Percentiles rank a stretch among this genome's conserved stretches.
These are phyloP conservation scores for Zaprionus taronus DNA, from an alignment of 1,140 invertebrate genomes.

Conservation along the genomic window DNA sequence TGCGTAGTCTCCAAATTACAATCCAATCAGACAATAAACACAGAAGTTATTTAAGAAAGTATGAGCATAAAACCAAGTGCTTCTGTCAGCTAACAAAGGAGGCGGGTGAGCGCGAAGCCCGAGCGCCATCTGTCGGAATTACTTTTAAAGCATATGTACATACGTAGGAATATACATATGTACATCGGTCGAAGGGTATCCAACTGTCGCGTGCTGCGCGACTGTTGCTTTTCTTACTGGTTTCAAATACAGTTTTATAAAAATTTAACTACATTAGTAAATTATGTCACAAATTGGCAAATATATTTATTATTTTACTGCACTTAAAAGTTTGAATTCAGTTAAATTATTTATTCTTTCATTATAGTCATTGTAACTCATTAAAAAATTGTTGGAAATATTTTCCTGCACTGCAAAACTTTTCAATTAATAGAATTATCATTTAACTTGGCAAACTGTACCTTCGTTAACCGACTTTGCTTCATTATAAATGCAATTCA, in stretches of 20 bases:
- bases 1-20: too few species aligned
- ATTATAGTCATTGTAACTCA: not conserved
- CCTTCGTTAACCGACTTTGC: not conserved
- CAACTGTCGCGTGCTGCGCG: too few species aligned
- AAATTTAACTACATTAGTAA: fast-evolving
- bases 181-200: too few species aligned
- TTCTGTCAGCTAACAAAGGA: too few species aligned
- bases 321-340: not conserved
- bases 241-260: not conserved
- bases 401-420: not conserved
- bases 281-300: not conserved
- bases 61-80: too few species aligned
- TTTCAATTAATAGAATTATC: not conserved
- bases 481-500: constrained; percentile 4
- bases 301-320: not conserved
- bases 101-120: too few species aligned
- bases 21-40: too few species aligned
- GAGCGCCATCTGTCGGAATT: too few species aligned
- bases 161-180: too few species aligned
- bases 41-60: too few species aligned
- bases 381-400: not conserved
- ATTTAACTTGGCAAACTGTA: not conserved
- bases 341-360: not conserved
- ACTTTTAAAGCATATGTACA: too few species aligned
- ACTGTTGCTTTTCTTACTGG: too few species aligned